Conservation (phyloP, 2,113 vertebrate genomes). For the Echinops telfairi region DNA sequence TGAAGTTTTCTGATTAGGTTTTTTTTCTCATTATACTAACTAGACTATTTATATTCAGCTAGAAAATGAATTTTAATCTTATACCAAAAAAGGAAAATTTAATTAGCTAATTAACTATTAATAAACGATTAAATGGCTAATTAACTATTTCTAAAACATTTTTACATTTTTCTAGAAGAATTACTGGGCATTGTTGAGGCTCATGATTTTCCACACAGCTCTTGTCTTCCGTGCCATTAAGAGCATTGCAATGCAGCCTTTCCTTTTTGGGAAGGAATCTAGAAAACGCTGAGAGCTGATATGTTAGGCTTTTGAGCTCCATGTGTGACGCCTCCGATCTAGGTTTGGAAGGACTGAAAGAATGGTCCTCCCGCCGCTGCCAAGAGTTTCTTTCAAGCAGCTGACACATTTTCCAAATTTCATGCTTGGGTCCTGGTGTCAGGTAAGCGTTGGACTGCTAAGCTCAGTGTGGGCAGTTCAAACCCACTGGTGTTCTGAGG, state of each 20-base stretch:
- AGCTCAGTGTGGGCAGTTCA: too few species aligned
- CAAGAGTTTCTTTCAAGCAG: background rate
- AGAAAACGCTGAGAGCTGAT: background rate
- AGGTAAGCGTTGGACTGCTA: too few species aligned
- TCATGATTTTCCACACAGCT: background rate
- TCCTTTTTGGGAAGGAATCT: background rate
- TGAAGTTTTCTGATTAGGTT: background rate
- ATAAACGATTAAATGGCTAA: background rate
- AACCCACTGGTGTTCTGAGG: too few species aligned
- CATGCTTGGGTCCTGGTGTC: background rate
- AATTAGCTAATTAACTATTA: background rate
- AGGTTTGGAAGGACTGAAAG: background rate
- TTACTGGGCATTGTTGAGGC: background rate
- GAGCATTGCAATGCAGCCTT: background rate
- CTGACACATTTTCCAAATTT: background rate
- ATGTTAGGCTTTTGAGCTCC: background rate
- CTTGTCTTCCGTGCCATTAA: background rate
- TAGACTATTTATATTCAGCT: background rate
- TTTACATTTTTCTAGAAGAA: background rate
- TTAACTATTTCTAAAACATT: background rate
- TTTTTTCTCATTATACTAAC: background rate
- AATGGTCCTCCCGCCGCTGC: background rate
- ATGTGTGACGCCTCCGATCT: too few species aligned
- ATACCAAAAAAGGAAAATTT: background rate
- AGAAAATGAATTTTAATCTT: conserved; percentile 35